Base-by-base conservation (phyloP, 2,888 invertebrate genomes). In the Choristoneura rosaceana region DNA sequence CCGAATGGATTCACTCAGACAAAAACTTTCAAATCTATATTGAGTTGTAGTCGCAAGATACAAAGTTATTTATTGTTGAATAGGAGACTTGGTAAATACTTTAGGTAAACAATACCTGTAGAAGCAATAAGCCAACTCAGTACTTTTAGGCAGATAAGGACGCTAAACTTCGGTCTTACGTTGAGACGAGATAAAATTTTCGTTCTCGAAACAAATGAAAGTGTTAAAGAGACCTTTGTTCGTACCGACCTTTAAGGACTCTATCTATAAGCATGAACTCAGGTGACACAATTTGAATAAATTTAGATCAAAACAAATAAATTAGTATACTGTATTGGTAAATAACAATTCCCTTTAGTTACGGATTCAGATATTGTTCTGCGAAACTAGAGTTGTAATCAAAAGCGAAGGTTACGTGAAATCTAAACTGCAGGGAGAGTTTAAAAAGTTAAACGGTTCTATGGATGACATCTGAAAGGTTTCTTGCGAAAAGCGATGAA, bases 81-180 rank as follows among this genome's bases (percentile, higher is more conserved):
- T 33, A 17, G 33, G 14, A 43, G 25, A 62, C 52, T 69, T 69
- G n/a, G 41, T 52, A 41, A 61, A 62, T 58, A 69, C 43, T 55
- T 52, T 14, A 38, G 25, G 52, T 17, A 52, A 62, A 62, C 62
- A 69, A 69, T 62, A 62, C 59, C 58, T 67, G 67, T 33, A 43
- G 58, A 43, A 45, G 25, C n/a, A 45, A 45, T 63, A 50, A 63
- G 50, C 63, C 63, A 5, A 45, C 43, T 15, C 33, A 62, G 38
- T 47, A 62, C 38, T 62, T 71, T 71, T 47, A 58, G 63, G 14
- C 33, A 58, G 71, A 71, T 71, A 67, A 67, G 43, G 12, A 58
- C 25, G 14, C 10, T 58, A 58, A 67, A 55, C 34, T 25, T 66
- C 8, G 10, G 38, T 60, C n/a, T 67, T 45, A 12, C 15, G 58